Conservation (phyloP, 2,888 invertebrate species). For the Machimus atricapillus region DNA sequence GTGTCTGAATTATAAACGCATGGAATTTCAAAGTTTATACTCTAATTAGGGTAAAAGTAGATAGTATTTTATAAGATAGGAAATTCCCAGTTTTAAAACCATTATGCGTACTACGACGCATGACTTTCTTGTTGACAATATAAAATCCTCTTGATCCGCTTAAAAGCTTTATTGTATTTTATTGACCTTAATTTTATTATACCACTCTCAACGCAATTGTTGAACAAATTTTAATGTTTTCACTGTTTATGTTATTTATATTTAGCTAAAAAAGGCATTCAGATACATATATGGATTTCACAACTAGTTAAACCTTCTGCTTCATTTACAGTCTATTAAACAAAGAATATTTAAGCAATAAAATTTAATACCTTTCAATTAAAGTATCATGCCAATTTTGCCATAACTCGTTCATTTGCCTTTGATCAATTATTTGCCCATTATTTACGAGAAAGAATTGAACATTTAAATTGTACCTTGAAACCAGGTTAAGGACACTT, state of each 20-base stretch:
- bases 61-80: neutral
- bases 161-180: neutral
- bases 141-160: neutral
- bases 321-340: neutral
- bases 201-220: neutral
- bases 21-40: neutral
- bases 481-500: neutral
- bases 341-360: neutral
- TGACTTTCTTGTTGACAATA: neutral
- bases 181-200: neutral
- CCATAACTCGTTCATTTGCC: neutral
- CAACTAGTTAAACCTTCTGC: neutral
- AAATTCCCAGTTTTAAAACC: neutral
- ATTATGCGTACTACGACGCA: neutral
- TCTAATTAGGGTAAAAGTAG: neutral
- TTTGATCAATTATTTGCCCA: neutral
- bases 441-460: neutral
- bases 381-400: no score
- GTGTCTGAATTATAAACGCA: neutral
- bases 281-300: neutral
- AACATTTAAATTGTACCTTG: neutral
- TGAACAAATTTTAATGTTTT: neutral
- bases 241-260: neutral
- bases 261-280: neutral
- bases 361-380: neutral